These are phyloP conservation scores for Cynaeus angustus DNA, from an alignment of 2,888 invertebrate species.

Conservation along the genomic window DNA sequence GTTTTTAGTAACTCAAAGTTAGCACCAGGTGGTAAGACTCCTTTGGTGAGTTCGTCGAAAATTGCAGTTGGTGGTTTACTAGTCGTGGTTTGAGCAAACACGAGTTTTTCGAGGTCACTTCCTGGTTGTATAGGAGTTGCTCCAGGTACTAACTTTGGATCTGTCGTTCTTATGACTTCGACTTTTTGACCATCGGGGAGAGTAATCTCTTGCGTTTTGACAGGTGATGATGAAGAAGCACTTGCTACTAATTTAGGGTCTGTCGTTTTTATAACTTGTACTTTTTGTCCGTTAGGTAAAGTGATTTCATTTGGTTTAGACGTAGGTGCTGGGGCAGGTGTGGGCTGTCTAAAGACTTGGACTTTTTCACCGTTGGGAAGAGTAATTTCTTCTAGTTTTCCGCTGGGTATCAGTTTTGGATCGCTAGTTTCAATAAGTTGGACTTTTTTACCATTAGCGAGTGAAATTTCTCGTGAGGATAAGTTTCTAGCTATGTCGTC, in stretches of 20 bases:
- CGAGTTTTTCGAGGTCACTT: conserved; percentile 66
- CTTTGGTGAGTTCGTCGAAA: conserved; percentile 86
- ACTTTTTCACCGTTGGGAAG: conserved; percentile 83
- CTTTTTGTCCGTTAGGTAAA: conserved; percentile 81
- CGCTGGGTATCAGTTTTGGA: conserved; percentile 58
- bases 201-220: conserved; percentile 64
- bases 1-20: conserved; percentile 89
- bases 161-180: conserved; percentile 75
- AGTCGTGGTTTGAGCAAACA: conserved; percentile 68
- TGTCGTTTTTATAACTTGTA: conserved; percentile 77
- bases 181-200: conserved; percentile 68
- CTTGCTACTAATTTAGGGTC: conserved; percentile 68
- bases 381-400: conserved; percentile 71
- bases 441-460: conserved; percentile 84
- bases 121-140: conserved; percentile 72
- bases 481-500: conserved; percentile 80
- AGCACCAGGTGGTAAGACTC: conserved; percentile 84
- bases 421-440: conserved; percentile 75
- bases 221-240: conserved; percentile 56
- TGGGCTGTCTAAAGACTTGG: conserved; percentile 80
- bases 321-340: conserved; percentile 79
- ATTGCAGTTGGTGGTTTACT: conserved; percentile 78
- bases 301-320: conserved; percentile 56
- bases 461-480: conserved; percentile 82
- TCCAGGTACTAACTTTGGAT: conserved; percentile 77